A percentile compares a stretch with the other conserved stretches of the same genome.
Evolutionary conservation across 2,113 vertebrate genomes (phyloP).

Genomic region (Rhabdomys dilectus): DNA sequence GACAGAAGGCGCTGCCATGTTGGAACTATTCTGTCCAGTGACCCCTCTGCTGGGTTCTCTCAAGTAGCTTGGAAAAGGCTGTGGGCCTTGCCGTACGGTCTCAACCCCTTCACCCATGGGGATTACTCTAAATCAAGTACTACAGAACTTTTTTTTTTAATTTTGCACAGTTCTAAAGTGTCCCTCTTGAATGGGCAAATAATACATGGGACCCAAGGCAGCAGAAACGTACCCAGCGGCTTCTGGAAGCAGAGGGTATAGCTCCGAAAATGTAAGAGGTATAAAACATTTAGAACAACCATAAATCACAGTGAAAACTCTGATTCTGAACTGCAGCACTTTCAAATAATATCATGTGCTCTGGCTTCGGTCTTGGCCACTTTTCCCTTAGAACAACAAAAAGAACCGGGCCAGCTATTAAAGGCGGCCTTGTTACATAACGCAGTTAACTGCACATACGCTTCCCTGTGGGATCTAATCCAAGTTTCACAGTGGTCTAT

Average conservation of each 20-base stretch:
- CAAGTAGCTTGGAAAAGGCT: neutral
- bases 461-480: conserved; percentile 76
- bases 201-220: conserved; percentile 47
- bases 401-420: conserved; percentile 67
- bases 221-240: conserved; percentile 47
- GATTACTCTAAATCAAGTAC: neutral
- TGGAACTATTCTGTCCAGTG: neutral
- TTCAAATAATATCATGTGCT: conserved; percentile 77
- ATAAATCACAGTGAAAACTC: conserved; percentile 73
- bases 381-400: conserved; percentile 77
- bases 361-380: conserved; percentile 60
- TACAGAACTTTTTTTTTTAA: conserved; percentile 11
- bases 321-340: conserved; percentile 72
- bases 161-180: conserved; percentile 59
- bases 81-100: neutral
- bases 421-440: conserved; percentile 79
- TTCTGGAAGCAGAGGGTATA: conserved; percentile 55
- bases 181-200: conserved; percentile 30
- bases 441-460: conserved; percentile 70
- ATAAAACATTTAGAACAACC: conserved; percentile 68
- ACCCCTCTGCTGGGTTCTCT: neutral
- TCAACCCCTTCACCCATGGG: neutral
- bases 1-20: neutral
- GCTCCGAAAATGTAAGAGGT: conserved; percentile 72
- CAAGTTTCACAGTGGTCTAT: conserved; percentile 79